Evolutionary conservation across 2,797 vertebrate genomes (phyloP).

Genomic region (Kryptolebias ocellatus): DNA sequence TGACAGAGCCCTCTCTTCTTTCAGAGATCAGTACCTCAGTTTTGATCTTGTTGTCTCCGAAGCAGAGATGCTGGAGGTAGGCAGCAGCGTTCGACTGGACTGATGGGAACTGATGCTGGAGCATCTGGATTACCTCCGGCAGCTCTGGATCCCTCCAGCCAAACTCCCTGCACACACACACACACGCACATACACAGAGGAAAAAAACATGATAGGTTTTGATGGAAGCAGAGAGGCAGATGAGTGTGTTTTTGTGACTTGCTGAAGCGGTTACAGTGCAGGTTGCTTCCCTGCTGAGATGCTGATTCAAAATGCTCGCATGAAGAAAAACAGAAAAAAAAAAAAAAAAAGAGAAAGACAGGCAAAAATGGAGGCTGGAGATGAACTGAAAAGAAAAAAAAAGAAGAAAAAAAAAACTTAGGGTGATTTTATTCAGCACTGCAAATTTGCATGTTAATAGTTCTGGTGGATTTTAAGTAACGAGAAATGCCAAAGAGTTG

Average conservation of each 20-base stretch:
- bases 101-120: constrained; percentile 98
- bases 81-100: constrained; percentile 98
- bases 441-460: background rate
- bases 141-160: constrained; percentile 99
- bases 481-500: background rate
- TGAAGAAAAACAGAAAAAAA: background rate
- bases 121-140: constrained; percentile 99
- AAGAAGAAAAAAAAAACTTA: background rate
- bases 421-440: background rate
- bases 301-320: constrained; percentile 42
- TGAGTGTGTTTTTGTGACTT: constrained; percentile 9
- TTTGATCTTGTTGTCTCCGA: constrained; percentile 99
- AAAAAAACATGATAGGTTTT: constrained; percentile 15
- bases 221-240: constrained; percentile 6
- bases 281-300: constrained; percentile 27
- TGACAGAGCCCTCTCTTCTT: background rate
- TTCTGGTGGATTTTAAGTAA: background rate
- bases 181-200: constrained; percentile 10
- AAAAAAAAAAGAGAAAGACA: background rate
- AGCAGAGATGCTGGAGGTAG: constrained; percentile 98
- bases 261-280: constrained; percentile 27
- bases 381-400: constrained; percentile 7
- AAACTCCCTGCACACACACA: constrained; percentile 88
- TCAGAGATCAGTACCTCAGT: constrained; percentile 84
- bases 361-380: constrained; percentile 1